Conservation (phyloP, 2,888 invertebrate species). For the Perizoma flavofasciatum region DNA sequence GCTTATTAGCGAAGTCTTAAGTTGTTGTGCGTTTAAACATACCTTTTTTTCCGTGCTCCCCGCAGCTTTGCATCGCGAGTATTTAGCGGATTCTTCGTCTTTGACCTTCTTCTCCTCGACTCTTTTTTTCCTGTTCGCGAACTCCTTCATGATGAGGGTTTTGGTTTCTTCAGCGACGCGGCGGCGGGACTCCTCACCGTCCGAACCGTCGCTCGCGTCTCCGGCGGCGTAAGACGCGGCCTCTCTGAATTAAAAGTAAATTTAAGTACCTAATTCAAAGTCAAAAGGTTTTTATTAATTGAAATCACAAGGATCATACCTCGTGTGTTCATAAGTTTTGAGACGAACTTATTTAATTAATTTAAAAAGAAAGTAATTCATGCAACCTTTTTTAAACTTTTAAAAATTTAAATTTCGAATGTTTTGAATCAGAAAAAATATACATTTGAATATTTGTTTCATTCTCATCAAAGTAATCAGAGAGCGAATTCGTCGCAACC, state of each 20-base stretch:
- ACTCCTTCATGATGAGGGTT: constrained; percentile 90
- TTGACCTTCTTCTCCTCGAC: constrained; percentile 60
- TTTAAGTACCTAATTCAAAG: not conserved
- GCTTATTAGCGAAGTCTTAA: too few species aligned
- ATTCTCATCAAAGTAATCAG: too few species aligned
- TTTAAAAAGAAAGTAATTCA: too few species aligned
- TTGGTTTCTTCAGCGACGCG: constrained; percentile 85
- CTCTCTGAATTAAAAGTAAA: constrained; percentile 58
- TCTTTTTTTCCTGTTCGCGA: constrained; percentile 86
- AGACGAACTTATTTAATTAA: too few species aligned
- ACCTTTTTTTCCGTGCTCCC: constrained; percentile 89
- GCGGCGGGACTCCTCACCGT: constrained; percentile 63
- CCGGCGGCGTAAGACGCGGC: constrained; percentile 69
- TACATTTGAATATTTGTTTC: too few species aligned
- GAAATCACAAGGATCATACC: too few species aligned
- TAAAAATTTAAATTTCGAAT: too few species aligned
- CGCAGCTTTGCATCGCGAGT: constrained; percentile 88
- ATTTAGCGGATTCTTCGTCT: constrained; percentile 84
- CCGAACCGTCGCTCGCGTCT: constrained; percentile 68
- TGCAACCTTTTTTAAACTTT: too few species aligned
- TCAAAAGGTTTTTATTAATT: too few species aligned
- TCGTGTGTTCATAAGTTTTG: too few species aligned
- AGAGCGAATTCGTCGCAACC: too few species aligned
- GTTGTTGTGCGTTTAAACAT: not conserved
- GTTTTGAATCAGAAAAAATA: too few species aligned